Conservation (phyloP, 2,797 vertebrate genomes). For the Hippocampus kuda region DNA sequence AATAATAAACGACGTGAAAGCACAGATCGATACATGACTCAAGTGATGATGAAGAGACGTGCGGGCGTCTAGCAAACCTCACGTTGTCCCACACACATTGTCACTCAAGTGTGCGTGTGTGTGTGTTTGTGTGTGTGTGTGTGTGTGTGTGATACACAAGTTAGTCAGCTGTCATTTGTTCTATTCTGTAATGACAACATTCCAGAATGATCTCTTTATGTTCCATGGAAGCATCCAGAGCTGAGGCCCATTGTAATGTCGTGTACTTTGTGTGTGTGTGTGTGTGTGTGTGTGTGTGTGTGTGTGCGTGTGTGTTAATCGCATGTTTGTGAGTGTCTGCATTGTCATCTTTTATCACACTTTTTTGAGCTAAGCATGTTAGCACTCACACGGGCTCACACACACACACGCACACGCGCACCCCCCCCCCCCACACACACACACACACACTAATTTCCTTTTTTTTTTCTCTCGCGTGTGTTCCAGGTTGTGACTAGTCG, state of each 20-base stretch:
- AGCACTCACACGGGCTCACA: not conserved
- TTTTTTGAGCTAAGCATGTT: not conserved
- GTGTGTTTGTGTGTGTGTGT: not conserved
- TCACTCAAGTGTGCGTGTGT: not conserved
- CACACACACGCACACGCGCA: not conserved
- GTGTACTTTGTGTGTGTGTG: not conserved
- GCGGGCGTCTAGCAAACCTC: not conserved
- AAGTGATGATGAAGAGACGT: not conserved
- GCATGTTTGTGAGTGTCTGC: not conserved
- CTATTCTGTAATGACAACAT: not conserved
- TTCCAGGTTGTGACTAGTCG: slow-evolving; percentile 44
- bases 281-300: not conserved
- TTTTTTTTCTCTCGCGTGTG: not conserved
- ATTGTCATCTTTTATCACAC: not conserved
- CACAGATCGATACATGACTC: not conserved
- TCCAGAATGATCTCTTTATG: slow-evolving; percentile 5
- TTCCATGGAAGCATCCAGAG: not conserved
- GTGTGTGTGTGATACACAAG: not conserved
- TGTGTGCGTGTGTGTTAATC: not conserved
- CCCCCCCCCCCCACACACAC: too few relatives aligned
- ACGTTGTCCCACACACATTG: not conserved
- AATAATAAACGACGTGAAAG: not conserved
- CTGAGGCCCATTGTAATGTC: slow-evolving; percentile 1
- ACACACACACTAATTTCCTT: not conserved
- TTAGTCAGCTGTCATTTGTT: not conserved